Base-by-base conservation (phyloP, 1,140 invertebrate genomes). In the Aphelenchoides avenae region DNA sequence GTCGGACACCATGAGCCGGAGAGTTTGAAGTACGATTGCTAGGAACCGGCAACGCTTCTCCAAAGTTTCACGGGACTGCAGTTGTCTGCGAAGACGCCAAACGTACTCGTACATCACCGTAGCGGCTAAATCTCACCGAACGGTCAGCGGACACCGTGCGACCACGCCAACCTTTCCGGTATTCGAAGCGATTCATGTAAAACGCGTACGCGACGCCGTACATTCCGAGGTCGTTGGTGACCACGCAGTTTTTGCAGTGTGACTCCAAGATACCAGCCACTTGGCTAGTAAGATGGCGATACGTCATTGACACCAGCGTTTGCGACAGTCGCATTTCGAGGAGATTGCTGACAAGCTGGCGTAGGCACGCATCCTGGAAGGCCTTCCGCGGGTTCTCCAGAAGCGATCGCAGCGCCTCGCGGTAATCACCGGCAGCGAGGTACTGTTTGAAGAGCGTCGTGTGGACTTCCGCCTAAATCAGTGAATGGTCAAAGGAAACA, bases 121-220 rank as follows among this genome's bases (percentile, higher is more conserved):
- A 7, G 57, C 57, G 37, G 57, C 57, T 60, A 20, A 36, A 27
- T 36, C 34, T 13, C 11, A 18, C 34, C 34, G n/a, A 36, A 36
- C n/a, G 11, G 5, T 5, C 15, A 46, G 27, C 13, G 13, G 3
- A 30, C n/a, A 46, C 26, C n/a, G 43, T n/a, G 34, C 34, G 26
- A 27, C 15, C 24, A 36, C n/a, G 43, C 11, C 43, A 46, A 20
- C 43, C 26, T 5, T 24, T 46, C 26, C 26, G 7, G 50, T 61
- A 65, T 22, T 70, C 53, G 27, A 30, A 70, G n/a, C 63, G 27
- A n/a, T 37, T 37, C 7, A 69, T 59, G 27, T 68, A 47, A 52
- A 68, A 65, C n/a, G 63, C 66, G 40, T 65, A 65, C 7, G 50
- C 64, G 29, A 65, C 36, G 18, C 63, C 46, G 48, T 70, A 65